Conservation (phyloP, 2,113 vertebrate genomes). For the Numenius arquata region DNA sequence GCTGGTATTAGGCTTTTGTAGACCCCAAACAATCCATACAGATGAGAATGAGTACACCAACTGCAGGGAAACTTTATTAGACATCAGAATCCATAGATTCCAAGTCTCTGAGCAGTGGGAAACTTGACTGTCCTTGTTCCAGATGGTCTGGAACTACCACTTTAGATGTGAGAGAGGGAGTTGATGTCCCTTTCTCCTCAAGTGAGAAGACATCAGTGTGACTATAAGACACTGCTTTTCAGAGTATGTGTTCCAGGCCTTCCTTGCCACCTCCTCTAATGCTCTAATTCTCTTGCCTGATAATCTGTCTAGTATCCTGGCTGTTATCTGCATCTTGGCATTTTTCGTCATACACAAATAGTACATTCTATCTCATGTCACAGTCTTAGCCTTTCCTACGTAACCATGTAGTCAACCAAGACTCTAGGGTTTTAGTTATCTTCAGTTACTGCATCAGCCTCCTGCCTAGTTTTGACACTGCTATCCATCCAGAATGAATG, state of each 20-base stretch:
- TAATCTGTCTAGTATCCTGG: neutral
- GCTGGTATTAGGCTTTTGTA: neutral
- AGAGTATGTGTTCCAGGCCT: fast-evolving
- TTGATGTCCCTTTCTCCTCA: neutral
- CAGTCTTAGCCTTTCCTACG: neutral
- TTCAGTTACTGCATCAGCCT: neutral
- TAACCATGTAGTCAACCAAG: neutral
- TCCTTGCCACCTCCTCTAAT: neutral
- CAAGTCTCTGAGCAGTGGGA: neutral
- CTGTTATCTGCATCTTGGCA: neutral
- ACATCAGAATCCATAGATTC: neutral
- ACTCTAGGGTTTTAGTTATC: neutral
- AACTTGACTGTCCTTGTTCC: neutral
- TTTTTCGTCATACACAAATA: neutral
- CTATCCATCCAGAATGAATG: neutral
- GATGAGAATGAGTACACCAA: neutral
- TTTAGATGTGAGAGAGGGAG: neutral
- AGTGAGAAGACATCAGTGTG: neutral
- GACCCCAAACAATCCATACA: neutral
- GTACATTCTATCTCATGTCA: neutral
- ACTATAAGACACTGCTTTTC: neutral
- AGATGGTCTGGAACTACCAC: neutral
- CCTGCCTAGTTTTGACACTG: neutral
- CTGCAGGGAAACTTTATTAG: neutral
- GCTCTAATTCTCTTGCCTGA: neutral